These are phyloP conservation scores for Brachyalestes nurse DNA, from an alignment of 2,797 vertebrate species.

Conservation along the genomic window DNA sequence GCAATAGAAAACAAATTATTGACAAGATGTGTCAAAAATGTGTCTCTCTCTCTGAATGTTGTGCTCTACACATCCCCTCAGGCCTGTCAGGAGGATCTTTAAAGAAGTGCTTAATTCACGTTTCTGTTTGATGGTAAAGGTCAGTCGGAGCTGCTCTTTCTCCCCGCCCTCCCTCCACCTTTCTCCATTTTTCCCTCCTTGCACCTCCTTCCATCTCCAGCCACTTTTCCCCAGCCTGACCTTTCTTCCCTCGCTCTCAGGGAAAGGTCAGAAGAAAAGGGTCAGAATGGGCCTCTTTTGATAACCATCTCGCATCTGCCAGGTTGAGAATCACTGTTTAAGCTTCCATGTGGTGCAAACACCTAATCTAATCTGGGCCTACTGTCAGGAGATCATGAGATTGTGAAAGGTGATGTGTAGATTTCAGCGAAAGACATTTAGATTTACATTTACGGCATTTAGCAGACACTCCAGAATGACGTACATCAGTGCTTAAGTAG, in stretches of 20 bases:
- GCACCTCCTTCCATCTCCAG: neutral
- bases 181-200: neutral
- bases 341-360: too few relatives aligned
- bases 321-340: too few relatives aligned
- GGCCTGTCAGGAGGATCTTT: constrained; percentile 50
- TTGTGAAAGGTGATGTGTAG: too few relatives aligned
- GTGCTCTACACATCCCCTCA: constrained; percentile 26
- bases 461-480: too few relatives aligned
- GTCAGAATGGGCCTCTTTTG: neutral
- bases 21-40: too few relatives aligned
- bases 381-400: too few relatives aligned
- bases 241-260: neutral
- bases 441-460: too few relatives aligned
- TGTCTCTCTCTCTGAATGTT: neutral
- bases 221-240: neutral
- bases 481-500: too few relatives aligned
- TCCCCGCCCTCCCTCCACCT: neutral
- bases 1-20: neutral
- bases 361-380: too few relatives aligned
- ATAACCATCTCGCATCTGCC: too few relatives aligned
- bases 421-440: too few relatives aligned
- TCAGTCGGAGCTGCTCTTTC: constrained; percentile 29
- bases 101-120: constrained; percentile 51
- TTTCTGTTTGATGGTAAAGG: constrained; percentile 51
- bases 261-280: neutral